Conservation (phyloP, 2,888 invertebrate genomes). For the Pegoplata infirma region DNA sequence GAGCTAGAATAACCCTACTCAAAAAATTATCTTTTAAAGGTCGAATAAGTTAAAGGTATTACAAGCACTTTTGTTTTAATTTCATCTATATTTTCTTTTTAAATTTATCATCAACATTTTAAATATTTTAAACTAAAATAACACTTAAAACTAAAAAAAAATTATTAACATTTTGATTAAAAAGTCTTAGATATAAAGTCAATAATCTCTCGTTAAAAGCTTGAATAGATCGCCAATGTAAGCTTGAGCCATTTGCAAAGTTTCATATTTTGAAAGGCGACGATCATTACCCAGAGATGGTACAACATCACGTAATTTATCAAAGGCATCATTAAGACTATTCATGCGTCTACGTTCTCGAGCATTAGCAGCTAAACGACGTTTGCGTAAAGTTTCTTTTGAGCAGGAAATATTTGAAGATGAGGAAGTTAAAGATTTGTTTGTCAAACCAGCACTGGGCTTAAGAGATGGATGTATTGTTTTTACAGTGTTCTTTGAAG, state of each 20-base stretch:
- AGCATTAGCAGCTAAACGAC: conserved; percentile 86
- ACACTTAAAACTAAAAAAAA: conserved; percentile 34
- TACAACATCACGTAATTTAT: conserved; percentile 84
- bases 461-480: conserved; percentile 49
- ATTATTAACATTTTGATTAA: neutral
- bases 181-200: conserved; percentile 5
- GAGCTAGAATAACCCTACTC: no score
- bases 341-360: conserved; percentile 87
- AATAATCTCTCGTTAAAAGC: conserved; percentile 78
- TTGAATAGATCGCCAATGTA: conserved; percentile 85
- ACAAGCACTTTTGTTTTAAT: no score
- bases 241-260: conserved; percentile 88
- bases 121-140: conserved; percentile 19
- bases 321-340: conserved; percentile 86
- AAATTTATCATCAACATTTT: conserved; percentile 23
- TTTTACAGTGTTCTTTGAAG: conserved; percentile 65
- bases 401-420: conserved; percentile 17
- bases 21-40: no score
- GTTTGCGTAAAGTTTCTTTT: conserved; percentile 75
- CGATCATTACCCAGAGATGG: conserved; percentile 85
- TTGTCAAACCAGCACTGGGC: neutral
- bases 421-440: conserved; percentile 43
- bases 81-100: neutral
- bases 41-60: no score
- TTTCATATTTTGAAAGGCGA: conserved; percentile 87